Base-by-base conservation (phyloP, 2,797 vertebrate genomes). In the Cyprinella venusta region DNA sequence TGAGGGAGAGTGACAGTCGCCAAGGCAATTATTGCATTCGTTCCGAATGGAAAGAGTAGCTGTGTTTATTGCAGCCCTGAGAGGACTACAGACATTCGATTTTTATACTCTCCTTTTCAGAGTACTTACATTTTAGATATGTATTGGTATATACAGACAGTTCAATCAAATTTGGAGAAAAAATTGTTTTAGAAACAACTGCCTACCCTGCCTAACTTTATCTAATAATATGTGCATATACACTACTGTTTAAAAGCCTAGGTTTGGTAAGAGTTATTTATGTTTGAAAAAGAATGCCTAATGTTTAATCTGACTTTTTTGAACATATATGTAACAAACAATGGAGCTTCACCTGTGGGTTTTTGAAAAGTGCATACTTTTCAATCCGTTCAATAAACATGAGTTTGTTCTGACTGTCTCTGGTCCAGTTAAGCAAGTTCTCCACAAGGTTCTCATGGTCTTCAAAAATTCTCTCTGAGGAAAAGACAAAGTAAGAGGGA, bases 391-490 rank as follows among this genome's bases (percentile, higher is more conserved):
- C 96, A 82, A 96, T 95, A 45, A 99, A 99, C 95, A 98, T 96
- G 1, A 99, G 96, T 88, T 98, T 98, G 91, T 99, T 99, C 91
- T 98, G 97, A 90, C 98, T 99, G 91, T 99, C 98, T 86, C 98
- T 95, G 78, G 98, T 99, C 98, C 98, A 99, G 92, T 99, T 99
- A 75, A 99, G 90, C 24, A 99, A 95, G 90, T 99, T 99, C 92
- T 99, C 97, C 91, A 99, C 98, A 90, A 99, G 88, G 90, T 99
- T 99, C 95, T 99, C 98, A 42, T 99, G 97, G 89, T 99, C 98
- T 94, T 99, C 98, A 90, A 99, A 99, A 48, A 98, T 98, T 42
- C 98, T 96, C 86, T 99, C 98, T 99, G 76, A 30, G 38, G 59
- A 61, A 68, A 40, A 30, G 15, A 38, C 13, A 26, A 56, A 24